A percentile compares a stretch with the other conserved stretches of the same genome.
Evolutionary conservation across 1,140 invertebrate genomes (phyloP).

Genomic region (Eueides isabella): DNA sequence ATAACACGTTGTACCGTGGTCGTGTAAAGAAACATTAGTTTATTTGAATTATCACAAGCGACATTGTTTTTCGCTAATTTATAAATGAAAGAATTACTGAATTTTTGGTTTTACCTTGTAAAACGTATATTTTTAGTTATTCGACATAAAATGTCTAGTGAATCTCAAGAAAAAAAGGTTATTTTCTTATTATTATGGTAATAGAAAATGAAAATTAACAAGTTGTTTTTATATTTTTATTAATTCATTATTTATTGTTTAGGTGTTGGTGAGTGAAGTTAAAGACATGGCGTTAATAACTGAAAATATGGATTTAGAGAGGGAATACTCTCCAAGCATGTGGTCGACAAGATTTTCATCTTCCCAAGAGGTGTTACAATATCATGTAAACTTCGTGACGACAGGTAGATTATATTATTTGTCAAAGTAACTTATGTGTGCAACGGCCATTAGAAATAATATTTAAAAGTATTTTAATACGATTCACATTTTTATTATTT

Average conservation of each 20-base stretch:
- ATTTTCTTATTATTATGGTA: not conserved
- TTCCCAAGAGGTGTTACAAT: constrained; percentile 58
- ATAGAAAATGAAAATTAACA: not conserved
- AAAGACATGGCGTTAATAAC: constrained; percentile 66
- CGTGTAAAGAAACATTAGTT: not conserved
- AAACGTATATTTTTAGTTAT: not conserved
- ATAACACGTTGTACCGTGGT: not conserved
- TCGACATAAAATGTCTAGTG: not conserved
- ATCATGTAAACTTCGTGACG: constrained; percentile 66
- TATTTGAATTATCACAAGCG: not conserved
- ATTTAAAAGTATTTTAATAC: too few relatives aligned
- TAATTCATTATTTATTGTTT: not conserved
- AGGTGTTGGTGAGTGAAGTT: constrained; percentile 13
- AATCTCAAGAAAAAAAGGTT: not conserved
- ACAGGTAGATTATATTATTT: constrained; percentile 51
- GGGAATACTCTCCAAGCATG: constrained; percentile 71
- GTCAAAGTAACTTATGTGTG: not conserved
- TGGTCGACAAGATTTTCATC: constrained; percentile 73
- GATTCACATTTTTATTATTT: too few relatives aligned
- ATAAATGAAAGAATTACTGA: not conserved
- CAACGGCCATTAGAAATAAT: too few relatives aligned
- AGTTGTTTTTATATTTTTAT: not conserved
- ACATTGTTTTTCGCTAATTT: not conserved
- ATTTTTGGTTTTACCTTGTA: not conserved
- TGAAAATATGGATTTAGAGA: constrained; percentile 65